phyloP scores from a whole-genome alignment of 2,888 invertebrate genomes.

The Linnaemya tessellans region DNA sequence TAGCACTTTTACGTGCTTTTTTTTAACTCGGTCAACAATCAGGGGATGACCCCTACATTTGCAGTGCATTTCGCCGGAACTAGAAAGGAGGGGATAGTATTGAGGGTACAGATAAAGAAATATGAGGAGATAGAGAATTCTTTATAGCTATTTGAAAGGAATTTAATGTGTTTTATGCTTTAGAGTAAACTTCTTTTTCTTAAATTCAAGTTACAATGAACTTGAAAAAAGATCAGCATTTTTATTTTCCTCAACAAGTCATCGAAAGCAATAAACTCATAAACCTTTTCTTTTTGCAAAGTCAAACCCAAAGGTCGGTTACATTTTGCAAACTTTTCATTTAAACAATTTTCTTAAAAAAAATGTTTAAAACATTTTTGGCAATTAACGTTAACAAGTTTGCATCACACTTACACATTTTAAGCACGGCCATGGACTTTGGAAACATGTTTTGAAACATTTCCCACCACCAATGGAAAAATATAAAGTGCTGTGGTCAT shows the following conservation, averaged over 20 bases:
- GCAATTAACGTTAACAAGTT: neutral
- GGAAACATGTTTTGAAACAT: slow-evolving; percentile 43
- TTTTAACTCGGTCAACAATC: too few relatives aligned
- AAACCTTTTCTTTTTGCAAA: neutral
- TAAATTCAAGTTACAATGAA: too few relatives aligned
- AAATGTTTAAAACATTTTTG: slow-evolving; percentile 27
- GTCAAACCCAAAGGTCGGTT: neutral
- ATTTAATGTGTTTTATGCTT: too few relatives aligned
- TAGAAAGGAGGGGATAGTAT: too few relatives aligned
- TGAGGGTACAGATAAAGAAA: too few relatives aligned
- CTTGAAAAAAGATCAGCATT: neutral
- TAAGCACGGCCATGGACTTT: slow-evolving; percentile 33
- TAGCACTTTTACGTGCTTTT: too few relatives aligned
- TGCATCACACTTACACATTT: neutral
- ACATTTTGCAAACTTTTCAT: slow-evolving; percentile 24
- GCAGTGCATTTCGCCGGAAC: too few relatives aligned
- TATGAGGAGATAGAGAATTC: too few relatives aligned
- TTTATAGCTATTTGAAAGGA: too few relatives aligned
- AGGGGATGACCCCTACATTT: too few relatives aligned
- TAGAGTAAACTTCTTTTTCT: too few relatives aligned
- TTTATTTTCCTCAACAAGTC: neutral
- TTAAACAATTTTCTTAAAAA: neutral
- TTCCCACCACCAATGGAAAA: slow-evolving; percentile 45
- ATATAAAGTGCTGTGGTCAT: slow-evolving; percentile 9
- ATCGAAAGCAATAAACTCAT: slow-evolving; percentile 30